Evolutionary conservation across 2,797 vertebrate species (phyloP), one percentile per base, ranked within the genome.

Genomic region (Microctenopoma lineatum): DNA sequence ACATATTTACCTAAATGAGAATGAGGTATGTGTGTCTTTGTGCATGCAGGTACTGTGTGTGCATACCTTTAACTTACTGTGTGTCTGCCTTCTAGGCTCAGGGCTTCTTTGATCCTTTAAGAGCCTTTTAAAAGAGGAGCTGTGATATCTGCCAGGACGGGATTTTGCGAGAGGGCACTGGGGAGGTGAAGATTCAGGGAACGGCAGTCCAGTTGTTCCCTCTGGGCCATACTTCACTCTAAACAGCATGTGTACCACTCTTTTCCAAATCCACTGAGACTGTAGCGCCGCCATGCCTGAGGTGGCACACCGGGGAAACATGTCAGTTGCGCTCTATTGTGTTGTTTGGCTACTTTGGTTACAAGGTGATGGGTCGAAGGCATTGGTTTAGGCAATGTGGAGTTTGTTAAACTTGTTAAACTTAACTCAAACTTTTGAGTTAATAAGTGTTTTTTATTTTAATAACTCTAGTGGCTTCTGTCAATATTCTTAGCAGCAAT

Each of bases 91-190:
- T 60, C 42, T 72, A 57, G 55, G 71, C 82, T 58, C 42, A 52
- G 34, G 76, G 62, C 73, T 75, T 84, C 54, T 88, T 87, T 89
- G 80, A 90, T 86, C 82, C 59, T 84, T 63, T 83, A 84, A 86
- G 83, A 91, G 79, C 55, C 76, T 26, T 39, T 41, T 72, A 73
- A 87, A 79, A 89, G 83, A 78, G 81, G 84, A 84, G 74, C 79
- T 79, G 39, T 79, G 66, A 79, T 84, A 78, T 80, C 80, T 90
- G 64, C 78, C 76, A 16, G 27, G 32, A 78, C 77, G 84, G 85
- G 85, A 70, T 88, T 91, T 76, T 80, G 45, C 72, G 78, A 89
- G 91, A 93, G 92, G 92, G 92, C 91, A 91, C 56, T 6, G 57
- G 66, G 80, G 84, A 80, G 80, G 74, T 66, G 79, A 79, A 68